phyloP scores from a whole-genome alignment of 2,113 vertebrate species.

The Syngnathus floridae region DNA sequence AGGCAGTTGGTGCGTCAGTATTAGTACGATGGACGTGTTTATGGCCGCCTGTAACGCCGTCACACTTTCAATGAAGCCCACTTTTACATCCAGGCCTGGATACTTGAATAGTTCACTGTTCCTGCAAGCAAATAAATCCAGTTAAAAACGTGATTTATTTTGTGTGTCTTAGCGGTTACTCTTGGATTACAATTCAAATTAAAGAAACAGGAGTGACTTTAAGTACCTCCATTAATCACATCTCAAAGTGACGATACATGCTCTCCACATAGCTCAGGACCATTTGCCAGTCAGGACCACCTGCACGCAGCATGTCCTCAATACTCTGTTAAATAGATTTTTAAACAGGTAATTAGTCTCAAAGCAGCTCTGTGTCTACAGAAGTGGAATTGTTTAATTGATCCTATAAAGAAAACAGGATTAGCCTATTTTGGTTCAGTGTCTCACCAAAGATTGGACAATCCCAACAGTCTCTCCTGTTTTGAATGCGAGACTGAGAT shows the following conservation, averaged over 20 bases:
- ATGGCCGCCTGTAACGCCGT: not conserved
- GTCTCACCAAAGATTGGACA: slow-evolving; percentile 59
- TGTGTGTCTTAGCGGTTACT: not conserved
- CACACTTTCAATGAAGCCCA: slow-evolving; percentile 3
- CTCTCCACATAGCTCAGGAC: slow-evolving; percentile 75
- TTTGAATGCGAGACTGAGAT: slow-evolving; percentile 71
- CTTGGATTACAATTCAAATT: not conserved
- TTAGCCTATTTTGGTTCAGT: not conserved
- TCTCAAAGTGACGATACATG: slow-evolving; percentile 77
- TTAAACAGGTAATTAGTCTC: not conserved
- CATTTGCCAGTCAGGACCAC: slow-evolving; percentile 77
- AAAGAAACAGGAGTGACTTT: not conserved
- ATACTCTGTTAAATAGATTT: slow-evolving; percentile 55
- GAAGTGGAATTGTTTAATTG: not conserved
- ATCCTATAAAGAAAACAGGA: not conserved
- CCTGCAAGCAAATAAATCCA: not conserved
- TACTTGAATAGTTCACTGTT: not conserved
- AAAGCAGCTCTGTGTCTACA: not conserved
- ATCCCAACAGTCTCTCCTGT: slow-evolving; percentile 69
- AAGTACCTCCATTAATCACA: slow-evolving; percentile 45
- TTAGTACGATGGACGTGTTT: not conserved
- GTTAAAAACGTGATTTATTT: not conserved
- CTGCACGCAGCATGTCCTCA: slow-evolving; percentile 72
- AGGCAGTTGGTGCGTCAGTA: slow-evolving; percentile 5
- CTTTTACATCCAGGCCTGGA: not conserved